Evolutionary conservation across 2,888 invertebrate species (phyloP).

Genomic region (Opisthograptis luteolata): DNA sequence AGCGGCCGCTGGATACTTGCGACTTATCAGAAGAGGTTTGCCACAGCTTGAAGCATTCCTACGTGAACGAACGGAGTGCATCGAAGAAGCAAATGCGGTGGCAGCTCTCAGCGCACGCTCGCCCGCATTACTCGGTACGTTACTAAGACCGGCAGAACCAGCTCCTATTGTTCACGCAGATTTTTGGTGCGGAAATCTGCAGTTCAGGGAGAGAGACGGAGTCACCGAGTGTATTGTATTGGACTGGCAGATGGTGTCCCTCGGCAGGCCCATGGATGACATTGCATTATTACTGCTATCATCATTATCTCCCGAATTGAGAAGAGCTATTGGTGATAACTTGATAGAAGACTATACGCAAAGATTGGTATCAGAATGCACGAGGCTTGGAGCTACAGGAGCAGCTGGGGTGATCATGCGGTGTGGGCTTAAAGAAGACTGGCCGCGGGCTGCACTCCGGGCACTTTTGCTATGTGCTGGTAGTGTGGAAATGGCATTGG

Average conservation of each 20-base stretch:
- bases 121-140: slow-evolving; percentile 88
- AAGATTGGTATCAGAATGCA: slow-evolving; percentile 85
- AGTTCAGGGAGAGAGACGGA: slow-evolving; percentile 84
- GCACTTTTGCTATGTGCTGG: slow-evolving; percentile 92
- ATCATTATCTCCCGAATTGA: slow-evolving; percentile 88
- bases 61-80: slow-evolving; percentile 86
- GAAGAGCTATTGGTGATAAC: slow-evolving; percentile 85
- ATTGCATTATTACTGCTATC: slow-evolving; percentile 89
- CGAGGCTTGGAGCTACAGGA: slow-evolving; percentile 85
- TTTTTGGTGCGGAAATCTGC: slow-evolving; percentile 92
- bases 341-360: slow-evolving; percentile 89
- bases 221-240: slow-evolving; percentile 87
- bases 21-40: slow-evolving; percentile 89
- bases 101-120: slow-evolving; percentile 88
- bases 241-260: slow-evolving; percentile 94
- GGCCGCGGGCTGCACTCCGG: slow-evolving; percentile 88
- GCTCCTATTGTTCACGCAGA: slow-evolving; percentile 92
- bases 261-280: slow-evolving; percentile 91
- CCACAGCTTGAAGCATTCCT: slow-evolving; percentile 90
- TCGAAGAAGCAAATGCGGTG: slow-evolving; percentile 85
- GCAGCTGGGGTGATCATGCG: slow-evolving; percentile 77
- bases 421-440: slow-evolving; percentile 83
- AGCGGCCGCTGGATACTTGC: slow-evolving; percentile 92
- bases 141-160: slow-evolving; percentile 89
- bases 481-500: slow-evolving; percentile 91